Conservation (phyloP, 2,113 vertebrate species). For the Sturnus vulgaris region DNA sequence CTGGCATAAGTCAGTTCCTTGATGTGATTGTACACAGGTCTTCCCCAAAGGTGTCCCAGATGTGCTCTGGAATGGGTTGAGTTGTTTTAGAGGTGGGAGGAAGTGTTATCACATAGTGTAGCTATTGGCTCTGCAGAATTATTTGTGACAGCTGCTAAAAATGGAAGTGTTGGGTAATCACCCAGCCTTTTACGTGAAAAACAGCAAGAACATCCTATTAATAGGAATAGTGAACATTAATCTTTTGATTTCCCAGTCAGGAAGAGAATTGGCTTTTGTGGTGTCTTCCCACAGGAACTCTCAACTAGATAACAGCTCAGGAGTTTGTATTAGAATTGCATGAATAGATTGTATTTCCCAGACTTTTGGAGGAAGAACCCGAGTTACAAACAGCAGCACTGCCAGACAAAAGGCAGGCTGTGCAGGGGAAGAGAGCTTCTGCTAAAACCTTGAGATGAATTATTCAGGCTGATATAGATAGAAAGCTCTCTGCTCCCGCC, state of each 20-base stretch:
- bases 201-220: not conserved
- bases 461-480: not conserved
- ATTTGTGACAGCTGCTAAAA: not conserved
- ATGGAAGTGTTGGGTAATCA: not conserved
- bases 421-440: not conserved
- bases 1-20: not conserved
- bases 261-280: not conserved
- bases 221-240: not conserved
- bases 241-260: not conserved
- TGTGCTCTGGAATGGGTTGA: not conserved
- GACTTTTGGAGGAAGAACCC: not conserved
- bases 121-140: not conserved
- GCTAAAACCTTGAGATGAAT: conserved; percentile 19
- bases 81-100: not conserved
- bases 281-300: not conserved
- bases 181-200: not conserved
- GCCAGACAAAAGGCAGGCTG: not conserved
- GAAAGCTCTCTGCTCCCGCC: not conserved
- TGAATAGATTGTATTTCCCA: not conserved
- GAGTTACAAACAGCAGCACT: not conserved
- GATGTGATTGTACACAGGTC: not conserved
- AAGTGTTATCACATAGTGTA: not conserved
- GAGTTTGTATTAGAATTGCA: not conserved
- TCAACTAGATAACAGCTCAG: rapidly evolving
- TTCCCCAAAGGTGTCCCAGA: not conserved